Evolutionary conservation across 2,888 invertebrate species (phyloP), one percentile per base, ranked within the genome.

Genomic region (Sminthurinus aureus): DNA sequence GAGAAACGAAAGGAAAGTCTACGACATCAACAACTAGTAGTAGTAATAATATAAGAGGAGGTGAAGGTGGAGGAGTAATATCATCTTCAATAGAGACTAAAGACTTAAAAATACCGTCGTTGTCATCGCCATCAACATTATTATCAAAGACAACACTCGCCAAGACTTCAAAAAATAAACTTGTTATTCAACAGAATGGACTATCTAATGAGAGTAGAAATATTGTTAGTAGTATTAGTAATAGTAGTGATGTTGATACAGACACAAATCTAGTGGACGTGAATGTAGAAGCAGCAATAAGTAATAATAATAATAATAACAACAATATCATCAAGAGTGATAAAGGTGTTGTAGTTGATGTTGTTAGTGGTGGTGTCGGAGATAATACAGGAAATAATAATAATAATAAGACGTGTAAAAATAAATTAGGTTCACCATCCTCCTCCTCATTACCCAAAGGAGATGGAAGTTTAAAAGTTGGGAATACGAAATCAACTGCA

Each of bases 261-360:
- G 71, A 71, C 24, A 71, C 18, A 22, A 22, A 71, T 22, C 20
- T 6, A n/a, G 66, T 26, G 52, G 38, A 67, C 67, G 69, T 66
- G 12, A 50, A 69, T 58, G 79, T 66, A 79, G 69, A 79, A 67
- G 24, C 51, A n/a, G 51, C n/a, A n/a, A n/a, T n/a, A n/a, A n/a
- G n/a, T n/a, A n/a, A n/a, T n/a, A n/a, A n/a, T n/a, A n/a, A n/a
- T 79, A 26, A n/a, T 38, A 1, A 9, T 12, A 3, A n/a, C n/a
- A n/a, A n/a, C n/a, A n/a, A n/a, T n/a, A n/a, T n/a, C n/a, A n/a
- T n/a, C n/a, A n/a, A n/a, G n/a, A 58, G 66, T 67, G 67, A 26
- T 26, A 20, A 66, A 50, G 9, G 18, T 58, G 13, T 58, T 22
- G 22, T 22, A 11, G 77, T 51, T 22, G 50, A 2, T 12, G 50